A percentile compares a stretch with the other conserved stretches of the same genome.
These are phyloP conservation scores for Morpho achilles DNA, from an alignment of 2,888 invertebrate species.

Conservation along the genomic window DNA sequence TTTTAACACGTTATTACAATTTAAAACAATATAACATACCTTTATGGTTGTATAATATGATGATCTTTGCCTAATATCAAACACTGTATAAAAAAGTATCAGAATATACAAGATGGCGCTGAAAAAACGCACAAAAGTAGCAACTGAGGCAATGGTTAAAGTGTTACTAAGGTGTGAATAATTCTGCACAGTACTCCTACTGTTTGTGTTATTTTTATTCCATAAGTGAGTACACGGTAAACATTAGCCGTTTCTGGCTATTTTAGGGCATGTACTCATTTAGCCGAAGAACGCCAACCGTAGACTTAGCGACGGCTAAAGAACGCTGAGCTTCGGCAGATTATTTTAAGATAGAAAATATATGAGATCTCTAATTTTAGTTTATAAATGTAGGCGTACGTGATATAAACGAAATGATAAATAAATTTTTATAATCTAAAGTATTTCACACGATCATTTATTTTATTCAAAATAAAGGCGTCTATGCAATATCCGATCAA, in stretches of 20 bases:
- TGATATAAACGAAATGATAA: no score
- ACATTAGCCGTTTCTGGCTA: slow-evolving; percentile 19
- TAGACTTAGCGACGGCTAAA: neutral
- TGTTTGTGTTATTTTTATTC: slow-evolving; percentile 64
- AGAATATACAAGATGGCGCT: slow-evolving; percentile 24
- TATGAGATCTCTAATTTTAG: no score
- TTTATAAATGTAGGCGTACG: no score
- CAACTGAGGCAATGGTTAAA: slow-evolving; percentile 49
- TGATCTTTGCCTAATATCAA: neutral
- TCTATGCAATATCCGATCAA: no score
- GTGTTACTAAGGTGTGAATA: slow-evolving; percentile 56
- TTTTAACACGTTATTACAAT: no score
- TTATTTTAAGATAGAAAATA: no score
- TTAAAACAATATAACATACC: neutral
- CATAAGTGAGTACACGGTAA: slow-evolving; percentile 37
- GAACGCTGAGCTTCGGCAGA: no score
- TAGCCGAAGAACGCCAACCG: neutral
- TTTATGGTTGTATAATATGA: neutral
- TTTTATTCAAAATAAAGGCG: no score
- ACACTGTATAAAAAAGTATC: slow-evolving; percentile 1
- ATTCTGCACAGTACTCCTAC: slow-evolving; percentile 39
- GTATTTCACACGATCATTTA: no score
- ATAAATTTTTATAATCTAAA: no score
- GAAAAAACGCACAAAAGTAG: slow-evolving; percentile 52
- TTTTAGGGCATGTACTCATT: slow-evolving; percentile 7